These are phyloP conservation scores for Chaetogeoica ovagalla DNA, from an alignment of 2,888 invertebrate genomes.

Conservation along the genomic window DNA sequence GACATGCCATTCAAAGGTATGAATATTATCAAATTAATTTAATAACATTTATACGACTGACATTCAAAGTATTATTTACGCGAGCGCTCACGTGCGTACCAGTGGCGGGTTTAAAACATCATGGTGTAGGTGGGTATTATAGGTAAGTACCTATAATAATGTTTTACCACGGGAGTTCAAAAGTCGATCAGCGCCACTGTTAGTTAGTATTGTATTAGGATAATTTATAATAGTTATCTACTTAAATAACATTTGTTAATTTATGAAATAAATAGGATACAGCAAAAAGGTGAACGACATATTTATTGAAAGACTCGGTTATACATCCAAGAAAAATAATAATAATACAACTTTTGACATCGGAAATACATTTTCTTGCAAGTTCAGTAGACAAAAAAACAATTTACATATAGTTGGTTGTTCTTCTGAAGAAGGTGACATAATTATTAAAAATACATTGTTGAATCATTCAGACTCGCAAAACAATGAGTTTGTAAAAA, in stretches of 20 bases:
- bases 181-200: too few relatives aligned
- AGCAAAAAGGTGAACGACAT: neutral
- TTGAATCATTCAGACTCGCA: neutral
- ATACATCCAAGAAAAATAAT: neutral
- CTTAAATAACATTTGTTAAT: neutral
- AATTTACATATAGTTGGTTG: slow-evolving; percentile 36
- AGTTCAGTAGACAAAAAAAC: slow-evolving; percentile 33
- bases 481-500: neutral
- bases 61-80: too few relatives aligned
- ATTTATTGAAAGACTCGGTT: neutral
- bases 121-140: too few relatives aligned
- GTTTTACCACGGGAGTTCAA: too few relatives aligned
- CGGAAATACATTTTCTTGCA: slow-evolving; percentile 42
- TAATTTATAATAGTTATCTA: neutral
- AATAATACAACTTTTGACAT: neutral
- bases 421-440: slow-evolving; percentile 30
- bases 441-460: slow-evolving; percentile 8
- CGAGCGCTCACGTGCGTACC: too few relatives aligned
- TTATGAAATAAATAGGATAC: neutral
- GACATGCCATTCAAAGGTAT: too few relatives aligned
- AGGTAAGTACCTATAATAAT: too few relatives aligned
- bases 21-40: too few relatives aligned
- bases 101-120: too few relatives aligned
- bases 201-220: too few relatives aligned
- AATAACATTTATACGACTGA: too few relatives aligned